These are phyloP conservation scores for Periophthalmus magnuspinnatus DNA, from an alignment of 2,797 vertebrate species.

Conservation along the genomic window DNA sequence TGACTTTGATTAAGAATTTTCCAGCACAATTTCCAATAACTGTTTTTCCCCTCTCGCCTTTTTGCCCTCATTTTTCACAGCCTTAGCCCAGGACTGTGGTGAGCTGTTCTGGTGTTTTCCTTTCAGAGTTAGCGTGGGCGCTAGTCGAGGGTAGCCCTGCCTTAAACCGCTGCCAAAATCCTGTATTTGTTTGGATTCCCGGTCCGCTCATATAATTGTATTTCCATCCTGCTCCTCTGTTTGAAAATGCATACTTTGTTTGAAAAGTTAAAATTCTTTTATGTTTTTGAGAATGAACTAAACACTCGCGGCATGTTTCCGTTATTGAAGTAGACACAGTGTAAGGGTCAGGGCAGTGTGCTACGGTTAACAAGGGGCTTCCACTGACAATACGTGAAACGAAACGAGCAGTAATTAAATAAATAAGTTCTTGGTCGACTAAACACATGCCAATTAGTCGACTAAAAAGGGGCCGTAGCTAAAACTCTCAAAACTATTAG, in stretches of 20 bases:
- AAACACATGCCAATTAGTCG: too few species aligned
- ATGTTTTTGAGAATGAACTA: conserved; percentile 3
- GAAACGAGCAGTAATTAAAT: too few species aligned
- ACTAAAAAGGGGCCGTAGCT: too few species aligned
- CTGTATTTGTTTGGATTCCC: conserved; percentile 42
- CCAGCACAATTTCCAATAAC: conserved; percentile 63
- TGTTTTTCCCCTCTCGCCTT: background rate
- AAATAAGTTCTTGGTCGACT: too few species aligned
- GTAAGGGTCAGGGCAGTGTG: background rate
- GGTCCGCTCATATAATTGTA: conserved; percentile 20
- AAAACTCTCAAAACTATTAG: too few species aligned
- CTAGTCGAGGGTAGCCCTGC: conserved; percentile 23
- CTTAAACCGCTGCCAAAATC: conserved; percentile 26
- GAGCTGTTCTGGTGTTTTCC: conserved; percentile 28
- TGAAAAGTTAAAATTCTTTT: background rate
- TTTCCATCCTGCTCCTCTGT: conserved; percentile 27
- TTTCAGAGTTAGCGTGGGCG: conserved; percentile 1
- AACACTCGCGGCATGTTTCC: conserved; percentile 6
- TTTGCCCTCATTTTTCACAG: conserved; percentile 17
- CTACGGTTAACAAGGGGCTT: background rate
- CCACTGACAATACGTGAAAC: background rate
- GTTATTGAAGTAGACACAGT: background rate
- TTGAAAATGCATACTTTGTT: conserved; percentile 4
- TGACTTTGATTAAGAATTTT: conserved; percentile 53
- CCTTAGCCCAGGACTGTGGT: conserved; percentile 29